These are phyloP conservation scores for Lichenostomus cassidix DNA, from an alignment of 2,113 vertebrate species.

Conservation along the genomic window DNA sequence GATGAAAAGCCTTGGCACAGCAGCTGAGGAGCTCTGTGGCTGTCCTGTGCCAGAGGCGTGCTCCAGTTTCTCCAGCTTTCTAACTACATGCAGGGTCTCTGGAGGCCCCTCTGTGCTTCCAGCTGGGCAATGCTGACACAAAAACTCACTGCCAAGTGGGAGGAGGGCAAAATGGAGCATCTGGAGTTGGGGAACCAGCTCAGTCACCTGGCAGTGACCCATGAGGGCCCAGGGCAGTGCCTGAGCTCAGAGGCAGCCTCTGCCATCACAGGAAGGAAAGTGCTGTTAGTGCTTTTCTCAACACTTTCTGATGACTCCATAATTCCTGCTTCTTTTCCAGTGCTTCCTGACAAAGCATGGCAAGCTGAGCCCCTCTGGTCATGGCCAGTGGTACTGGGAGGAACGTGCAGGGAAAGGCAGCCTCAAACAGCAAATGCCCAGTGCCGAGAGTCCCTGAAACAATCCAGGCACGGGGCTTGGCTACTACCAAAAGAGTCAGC, in stretches of 20 bases:
- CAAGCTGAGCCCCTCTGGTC: neutral
- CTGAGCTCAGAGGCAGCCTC: neutral
- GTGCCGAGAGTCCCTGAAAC: neutral
- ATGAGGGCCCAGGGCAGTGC: neutral
- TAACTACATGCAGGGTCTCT: neutral
- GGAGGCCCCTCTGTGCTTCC: neutral
- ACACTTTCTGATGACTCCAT: neutral
- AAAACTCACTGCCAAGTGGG: neutral
- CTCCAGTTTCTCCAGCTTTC: neutral
- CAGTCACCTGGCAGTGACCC: neutral
- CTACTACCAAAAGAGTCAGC: neutral
- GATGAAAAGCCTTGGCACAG: neutral
- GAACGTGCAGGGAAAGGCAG: neutral
- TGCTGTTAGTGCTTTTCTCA: neutral
- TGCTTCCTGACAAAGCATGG: neutral
- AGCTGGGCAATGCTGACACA: conserved; percentile 5
- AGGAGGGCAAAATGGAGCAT: neutral
- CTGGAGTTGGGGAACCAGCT: neutral
- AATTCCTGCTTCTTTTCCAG: neutral
- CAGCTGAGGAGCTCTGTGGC: neutral
- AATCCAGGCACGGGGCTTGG: neutral
- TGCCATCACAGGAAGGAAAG: neutral
- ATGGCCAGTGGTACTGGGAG: neutral
- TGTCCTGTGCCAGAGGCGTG: neutral
- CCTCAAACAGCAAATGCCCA: neutral